A percentile compares a stretch with the other conserved stretches of the same genome.
phyloP scores from a whole-genome alignment of 2,888 invertebrate species.

The Pomacea canaliculata region DNA sequence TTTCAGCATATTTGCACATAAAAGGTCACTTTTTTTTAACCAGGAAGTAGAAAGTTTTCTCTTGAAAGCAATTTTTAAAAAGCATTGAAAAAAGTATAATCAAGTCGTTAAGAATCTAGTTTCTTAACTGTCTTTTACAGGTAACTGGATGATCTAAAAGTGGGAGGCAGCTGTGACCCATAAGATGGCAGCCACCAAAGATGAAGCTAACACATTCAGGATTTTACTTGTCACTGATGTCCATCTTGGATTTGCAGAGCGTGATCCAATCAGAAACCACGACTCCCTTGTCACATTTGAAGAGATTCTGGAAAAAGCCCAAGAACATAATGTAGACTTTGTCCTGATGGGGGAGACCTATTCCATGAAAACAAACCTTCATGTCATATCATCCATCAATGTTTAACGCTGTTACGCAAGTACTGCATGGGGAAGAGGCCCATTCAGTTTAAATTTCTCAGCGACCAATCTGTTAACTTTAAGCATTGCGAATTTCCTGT shows the following conservation, averaged over 20 bases:
- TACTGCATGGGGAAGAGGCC: conserved; percentile 77
- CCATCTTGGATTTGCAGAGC: conserved; percentile 93
- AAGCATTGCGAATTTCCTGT: conserved; percentile 76
- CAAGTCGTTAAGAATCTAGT: too few relatives aligned
- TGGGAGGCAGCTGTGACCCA: background rate
- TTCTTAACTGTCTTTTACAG: too few relatives aligned
- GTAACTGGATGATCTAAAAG: background rate
- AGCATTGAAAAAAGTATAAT: too few relatives aligned
- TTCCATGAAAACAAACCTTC: conserved; percentile 96
- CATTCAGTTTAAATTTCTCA: conserved; percentile 82
- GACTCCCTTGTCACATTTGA: conserved; percentile 94
- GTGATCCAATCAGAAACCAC: conserved; percentile 78
- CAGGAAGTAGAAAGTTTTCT: too few relatives aligned
- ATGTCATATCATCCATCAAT: conserved; percentile 78
- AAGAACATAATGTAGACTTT: conserved; percentile 78
- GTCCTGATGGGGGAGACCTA: conserved; percentile 94
- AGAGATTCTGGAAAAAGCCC: conserved; percentile 89
- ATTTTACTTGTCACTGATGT: conserved; percentile 94
- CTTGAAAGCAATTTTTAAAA: too few relatives aligned
- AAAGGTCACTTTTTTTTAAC: too few relatives aligned
- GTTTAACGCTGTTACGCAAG: conserved; percentile 78
- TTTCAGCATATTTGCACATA: too few relatives aligned
- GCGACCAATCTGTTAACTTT: conserved; percentile 87
- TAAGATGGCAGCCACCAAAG: background rate
- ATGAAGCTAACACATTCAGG: conserved; percentile 66